Conservation (phyloP, 2,113 vertebrate species). For the Cheirogaleus medius region DNA sequence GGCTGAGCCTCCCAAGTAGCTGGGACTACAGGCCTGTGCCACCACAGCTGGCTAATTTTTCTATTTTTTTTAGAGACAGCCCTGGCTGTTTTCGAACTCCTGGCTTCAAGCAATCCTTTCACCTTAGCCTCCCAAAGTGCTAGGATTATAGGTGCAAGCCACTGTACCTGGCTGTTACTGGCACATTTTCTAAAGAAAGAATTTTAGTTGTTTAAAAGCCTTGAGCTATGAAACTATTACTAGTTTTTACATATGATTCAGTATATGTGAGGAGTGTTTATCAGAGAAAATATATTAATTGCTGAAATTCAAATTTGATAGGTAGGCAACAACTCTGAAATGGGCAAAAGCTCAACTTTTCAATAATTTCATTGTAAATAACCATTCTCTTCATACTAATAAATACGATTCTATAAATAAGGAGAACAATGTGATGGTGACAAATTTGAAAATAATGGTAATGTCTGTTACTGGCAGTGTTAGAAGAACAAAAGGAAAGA, state of each 20-base stretch:
- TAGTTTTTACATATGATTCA: constrained; percentile 13
- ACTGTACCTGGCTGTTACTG: not conserved
- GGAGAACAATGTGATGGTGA: not conserved
- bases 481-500: not conserved
- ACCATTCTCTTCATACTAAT: not conserved
- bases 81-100: not conserved
- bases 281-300: constrained; percentile 49
- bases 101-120: not conserved
- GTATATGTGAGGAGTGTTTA: not conserved
- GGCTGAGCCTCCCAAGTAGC: not conserved
- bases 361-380: not conserved
- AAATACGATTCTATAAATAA: not conserved
- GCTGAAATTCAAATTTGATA: not conserved
- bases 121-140: not conserved
- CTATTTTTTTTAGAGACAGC: not conserved
- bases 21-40: not conserved
- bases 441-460: constrained; percentile 7
- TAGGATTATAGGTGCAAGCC: not conserved
- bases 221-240: not conserved
- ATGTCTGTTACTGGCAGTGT: not conserved
- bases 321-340: not conserved
- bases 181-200: not conserved
- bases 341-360: not conserved
- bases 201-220: constrained; percentile 34
- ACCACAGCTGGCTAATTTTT: not conserved